Conservation (phyloP, 2,797 vertebrate genomes). For the Mus spretus region DNA sequence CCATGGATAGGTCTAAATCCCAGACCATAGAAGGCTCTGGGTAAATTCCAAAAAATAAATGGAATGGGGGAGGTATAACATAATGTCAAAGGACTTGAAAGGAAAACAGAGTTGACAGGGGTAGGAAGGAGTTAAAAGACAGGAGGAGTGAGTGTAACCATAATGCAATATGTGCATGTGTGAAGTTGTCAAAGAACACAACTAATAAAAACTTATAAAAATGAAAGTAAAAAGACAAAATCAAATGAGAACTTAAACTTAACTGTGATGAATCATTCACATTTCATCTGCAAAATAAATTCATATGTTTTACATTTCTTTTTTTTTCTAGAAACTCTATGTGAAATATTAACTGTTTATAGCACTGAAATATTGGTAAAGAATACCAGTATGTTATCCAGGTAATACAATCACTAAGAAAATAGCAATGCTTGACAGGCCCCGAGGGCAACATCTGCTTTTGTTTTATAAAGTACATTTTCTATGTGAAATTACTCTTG, state of each 20-base stretch:
- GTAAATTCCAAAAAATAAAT: neutral
- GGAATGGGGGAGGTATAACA: neutral
- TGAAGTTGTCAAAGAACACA: neutral
- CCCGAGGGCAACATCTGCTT: slow-evolving; percentile 53
- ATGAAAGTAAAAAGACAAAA: neutral
- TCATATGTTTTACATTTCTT: neutral
- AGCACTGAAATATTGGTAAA: slow-evolving; percentile 31
- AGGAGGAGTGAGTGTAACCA: no score
- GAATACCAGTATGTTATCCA: slow-evolving; percentile 31
- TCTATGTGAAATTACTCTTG: slow-evolving; percentile 62
- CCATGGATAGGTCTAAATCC: neutral
- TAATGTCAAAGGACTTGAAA: neutral
- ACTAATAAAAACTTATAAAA: neutral
- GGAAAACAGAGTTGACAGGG: neutral
- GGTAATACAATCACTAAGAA: slow-evolving; percentile 54
- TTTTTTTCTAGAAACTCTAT: neutral
- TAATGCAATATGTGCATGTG: neutral
- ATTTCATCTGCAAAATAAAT: slow-evolving; percentile 52
- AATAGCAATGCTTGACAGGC: slow-evolving; percentile 30
- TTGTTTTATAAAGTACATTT: slow-evolving; percentile 71
- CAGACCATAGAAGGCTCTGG: neutral
- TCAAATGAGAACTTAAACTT: slow-evolving; percentile 30
- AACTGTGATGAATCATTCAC: slow-evolving; percentile 13
- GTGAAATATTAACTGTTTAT: slow-evolving; percentile 32
- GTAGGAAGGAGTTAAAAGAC: neutral